phyloP scores from a whole-genome alignment of 1,140 invertebrate genomes.

The Bombus pyrosoma region DNA sequence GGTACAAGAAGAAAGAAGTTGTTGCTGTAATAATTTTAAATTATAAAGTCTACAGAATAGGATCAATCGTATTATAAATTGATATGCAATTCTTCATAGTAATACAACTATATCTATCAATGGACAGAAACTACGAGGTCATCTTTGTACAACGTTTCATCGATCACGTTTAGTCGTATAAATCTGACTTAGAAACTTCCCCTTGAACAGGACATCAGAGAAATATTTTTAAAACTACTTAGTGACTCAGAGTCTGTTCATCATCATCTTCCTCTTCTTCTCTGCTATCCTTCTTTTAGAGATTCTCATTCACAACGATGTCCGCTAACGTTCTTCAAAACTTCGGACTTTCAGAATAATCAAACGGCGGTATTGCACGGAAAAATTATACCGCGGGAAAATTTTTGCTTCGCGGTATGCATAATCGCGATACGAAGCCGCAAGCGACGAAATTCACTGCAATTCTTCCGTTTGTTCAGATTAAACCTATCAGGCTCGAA shows the following conservation, averaged over 20 bases:
- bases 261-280: background rate
- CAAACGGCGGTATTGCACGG: constrained; percentile 3
- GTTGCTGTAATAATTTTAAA: too few relatives aligned
- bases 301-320: background rate
- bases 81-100: background rate
- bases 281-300: background rate
- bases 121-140: background rate
- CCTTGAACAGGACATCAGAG: background rate
- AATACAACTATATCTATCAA: background rate
- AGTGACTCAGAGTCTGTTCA: background rate
- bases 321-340: background rate
- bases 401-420: constrained; percentile 1
- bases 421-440: background rate
- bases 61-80: too few relatives aligned
- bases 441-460: background rate
- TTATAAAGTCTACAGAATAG: too few relatives aligned
- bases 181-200: constrained; percentile 20
- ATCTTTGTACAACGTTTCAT: background rate
- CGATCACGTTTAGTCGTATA: background rate
- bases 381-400: background rate
- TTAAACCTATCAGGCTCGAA: too few relatives aligned
- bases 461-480: background rate
- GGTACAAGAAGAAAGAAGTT: background rate
- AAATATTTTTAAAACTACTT: constrained; percentile 12
- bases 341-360: constrained; percentile 23